Conservation (phyloP, 2,888 invertebrate species). For the Meteorus colon region DNA sequence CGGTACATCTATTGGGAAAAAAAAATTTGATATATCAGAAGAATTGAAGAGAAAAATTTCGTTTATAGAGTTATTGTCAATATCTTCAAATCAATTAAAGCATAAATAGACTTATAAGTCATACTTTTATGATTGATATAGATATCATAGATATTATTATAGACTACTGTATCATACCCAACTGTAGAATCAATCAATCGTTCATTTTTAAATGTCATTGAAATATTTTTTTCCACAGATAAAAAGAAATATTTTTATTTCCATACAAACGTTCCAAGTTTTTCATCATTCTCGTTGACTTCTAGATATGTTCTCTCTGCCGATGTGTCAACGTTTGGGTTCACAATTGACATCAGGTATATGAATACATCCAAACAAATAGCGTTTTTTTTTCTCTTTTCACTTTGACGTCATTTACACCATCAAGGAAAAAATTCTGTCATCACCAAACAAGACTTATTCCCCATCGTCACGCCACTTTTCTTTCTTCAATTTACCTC, state of each 20-base stretch:
- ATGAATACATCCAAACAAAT: neutral
- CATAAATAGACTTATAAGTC: neutral
- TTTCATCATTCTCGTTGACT: constrained; percentile 6
- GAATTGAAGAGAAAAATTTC: no score
- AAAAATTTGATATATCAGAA: no score
- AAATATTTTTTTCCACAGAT: neutral
- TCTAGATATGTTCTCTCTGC: neutral
- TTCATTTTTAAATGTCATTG: neutral
- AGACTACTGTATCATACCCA: neutral
- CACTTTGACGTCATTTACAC: constrained; percentile 54
- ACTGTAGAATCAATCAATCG: neutral
- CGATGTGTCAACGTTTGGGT: constrained; percentile 57
- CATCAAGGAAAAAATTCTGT: constrained; percentile 14
- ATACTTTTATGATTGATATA: neutral
- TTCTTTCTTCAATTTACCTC: no score
- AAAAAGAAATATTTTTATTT: neutral
- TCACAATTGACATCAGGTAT: constrained; percentile 52
- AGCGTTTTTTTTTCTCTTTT: no score
- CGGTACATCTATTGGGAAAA: no score
- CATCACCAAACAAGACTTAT: no score
- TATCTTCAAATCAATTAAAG: no score
- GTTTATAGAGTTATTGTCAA: no score
- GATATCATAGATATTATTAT: neutral
- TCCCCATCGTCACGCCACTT: no score
- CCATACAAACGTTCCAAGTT: neutral